Percentiles rank a stretch among this genome's conserved stretches.
Conservation (phyloP, 2,888 invertebrate genomes). For the Meteorus cinctellus region DNA sequence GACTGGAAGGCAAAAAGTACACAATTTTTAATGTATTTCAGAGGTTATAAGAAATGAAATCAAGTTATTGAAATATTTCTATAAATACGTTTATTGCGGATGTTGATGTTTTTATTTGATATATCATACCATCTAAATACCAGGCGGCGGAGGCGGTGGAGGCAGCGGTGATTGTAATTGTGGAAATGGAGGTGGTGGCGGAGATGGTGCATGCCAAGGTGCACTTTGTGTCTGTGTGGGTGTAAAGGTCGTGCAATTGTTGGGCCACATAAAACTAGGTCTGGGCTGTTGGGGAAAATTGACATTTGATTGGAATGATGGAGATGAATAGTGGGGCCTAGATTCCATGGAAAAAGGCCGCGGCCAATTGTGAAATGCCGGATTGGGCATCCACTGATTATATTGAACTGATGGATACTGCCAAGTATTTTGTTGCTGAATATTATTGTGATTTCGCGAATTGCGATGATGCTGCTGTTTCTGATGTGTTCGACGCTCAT, state of each 20-base stretch:
- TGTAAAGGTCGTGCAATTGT: constrained; percentile 27
- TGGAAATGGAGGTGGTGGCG: constrained; percentile 54
- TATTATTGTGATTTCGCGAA: constrained; percentile 15
- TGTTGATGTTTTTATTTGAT: constrained; percentile 5
- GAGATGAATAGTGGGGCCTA: not conserved
- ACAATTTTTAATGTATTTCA: not conserved
- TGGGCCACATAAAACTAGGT: constrained; percentile 48
- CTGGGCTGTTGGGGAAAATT: constrained; percentile 38
- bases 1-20: not conserved
- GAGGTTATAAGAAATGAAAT: not conserved
- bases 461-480: constrained; percentile 36
- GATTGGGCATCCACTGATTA: constrained; percentile 43
- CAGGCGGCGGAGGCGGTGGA: constrained; percentile 49
- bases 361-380: constrained; percentile 33
- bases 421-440: constrained; percentile 52
- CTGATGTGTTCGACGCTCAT: constrained; percentile 42
- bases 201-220: constrained; percentile 51
- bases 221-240: constrained; percentile 38
- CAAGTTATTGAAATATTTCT: not conserved
- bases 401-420: constrained; percentile 46
- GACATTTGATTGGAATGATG: constrained; percentile 13
- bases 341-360: constrained; percentile 15
- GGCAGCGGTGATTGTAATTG: constrained; percentile 50
- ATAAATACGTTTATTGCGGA: constrained; percentile 27
- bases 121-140: constrained; percentile 38